phyloP scores from a whole-genome alignment of 2,797 vertebrate genomes.

The Nothura maculosa region DNA sequence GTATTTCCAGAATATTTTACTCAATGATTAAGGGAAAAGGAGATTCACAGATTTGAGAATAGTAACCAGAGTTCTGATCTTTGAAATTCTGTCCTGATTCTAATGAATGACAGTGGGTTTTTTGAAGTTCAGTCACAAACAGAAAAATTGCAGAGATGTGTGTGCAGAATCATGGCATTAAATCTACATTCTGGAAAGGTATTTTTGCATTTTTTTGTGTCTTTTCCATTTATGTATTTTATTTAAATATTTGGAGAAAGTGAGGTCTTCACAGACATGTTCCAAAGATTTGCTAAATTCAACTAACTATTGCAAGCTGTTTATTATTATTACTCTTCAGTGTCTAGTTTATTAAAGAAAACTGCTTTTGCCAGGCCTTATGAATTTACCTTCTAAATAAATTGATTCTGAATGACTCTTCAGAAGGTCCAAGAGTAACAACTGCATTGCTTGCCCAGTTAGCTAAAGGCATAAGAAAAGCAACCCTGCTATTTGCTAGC shows the following conservation, averaged over 20 bases:
- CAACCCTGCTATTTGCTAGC: background rate
- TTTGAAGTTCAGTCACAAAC: background rate
- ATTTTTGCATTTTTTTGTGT: background rate
- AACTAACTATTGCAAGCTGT: background rate
- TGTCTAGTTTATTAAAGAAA: background rate
- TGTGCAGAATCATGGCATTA: background rate
- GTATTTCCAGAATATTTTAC: constrained; percentile 32
- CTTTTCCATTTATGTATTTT: background rate
- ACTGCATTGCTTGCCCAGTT: background rate
- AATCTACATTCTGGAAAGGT: background rate
- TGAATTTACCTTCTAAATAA: background rate
- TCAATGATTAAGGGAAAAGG: constrained; percentile 31
- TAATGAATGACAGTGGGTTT: background rate
- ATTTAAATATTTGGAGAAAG: background rate
- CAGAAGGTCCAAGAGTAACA: background rate
- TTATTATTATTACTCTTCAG: background rate
- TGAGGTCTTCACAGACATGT: background rate
- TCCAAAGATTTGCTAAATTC: background rate
- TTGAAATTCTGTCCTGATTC: background rate
- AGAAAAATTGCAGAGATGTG: background rate
- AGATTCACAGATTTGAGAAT: background rate
- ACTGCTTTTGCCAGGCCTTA: background rate
- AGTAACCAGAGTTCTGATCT: background rate
- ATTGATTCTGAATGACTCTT: background rate
- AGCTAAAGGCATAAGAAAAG: background rate